Conservation (phyloP, 2,797 vertebrate species). For the Tokudaia tokunoshimensis region DNA sequence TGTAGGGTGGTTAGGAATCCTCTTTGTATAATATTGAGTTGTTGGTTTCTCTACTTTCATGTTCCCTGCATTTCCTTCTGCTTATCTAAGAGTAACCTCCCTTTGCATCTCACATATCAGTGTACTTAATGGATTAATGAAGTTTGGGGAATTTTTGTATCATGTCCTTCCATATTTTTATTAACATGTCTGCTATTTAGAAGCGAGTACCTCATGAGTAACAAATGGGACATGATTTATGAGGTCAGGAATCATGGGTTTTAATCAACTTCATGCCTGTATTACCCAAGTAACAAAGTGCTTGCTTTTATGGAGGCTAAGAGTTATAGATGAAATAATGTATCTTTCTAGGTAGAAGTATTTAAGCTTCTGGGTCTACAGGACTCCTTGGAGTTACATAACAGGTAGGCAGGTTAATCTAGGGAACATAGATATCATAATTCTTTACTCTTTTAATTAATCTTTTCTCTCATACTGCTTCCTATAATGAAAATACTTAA, state of each 20-base stretch:
- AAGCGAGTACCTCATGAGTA: slow-evolving; percentile 8
- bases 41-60: background rate
- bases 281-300: background rate
- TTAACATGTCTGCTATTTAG: slow-evolving; percentile 14
- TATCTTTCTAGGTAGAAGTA: background rate
- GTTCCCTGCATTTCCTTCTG: background rate
- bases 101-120: background rate
- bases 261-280: background rate
- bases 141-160: slow-evolving; percentile 30
- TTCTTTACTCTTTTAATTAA: slow-evolving; percentile 53
- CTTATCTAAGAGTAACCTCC: background rate
- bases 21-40: background rate
- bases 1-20: background rate
- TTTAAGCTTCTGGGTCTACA: background rate
- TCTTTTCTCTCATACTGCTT: slow-evolving; percentile 31
- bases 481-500: background rate
- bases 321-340: slow-evolving; percentile 7
- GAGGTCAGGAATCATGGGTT: background rate
- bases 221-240: slow-evolving; percentile 26
- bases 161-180: background rate
- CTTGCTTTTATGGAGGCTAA: background rate
- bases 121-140: slow-evolving; percentile 5
- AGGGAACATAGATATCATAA: background rate
- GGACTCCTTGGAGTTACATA: slow-evolving; percentile 27
- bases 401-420: background rate